Evolutionary conservation across 2,888 invertebrate genomes (phyloP).

Genomic region (Linyphia triangularis): DNA sequence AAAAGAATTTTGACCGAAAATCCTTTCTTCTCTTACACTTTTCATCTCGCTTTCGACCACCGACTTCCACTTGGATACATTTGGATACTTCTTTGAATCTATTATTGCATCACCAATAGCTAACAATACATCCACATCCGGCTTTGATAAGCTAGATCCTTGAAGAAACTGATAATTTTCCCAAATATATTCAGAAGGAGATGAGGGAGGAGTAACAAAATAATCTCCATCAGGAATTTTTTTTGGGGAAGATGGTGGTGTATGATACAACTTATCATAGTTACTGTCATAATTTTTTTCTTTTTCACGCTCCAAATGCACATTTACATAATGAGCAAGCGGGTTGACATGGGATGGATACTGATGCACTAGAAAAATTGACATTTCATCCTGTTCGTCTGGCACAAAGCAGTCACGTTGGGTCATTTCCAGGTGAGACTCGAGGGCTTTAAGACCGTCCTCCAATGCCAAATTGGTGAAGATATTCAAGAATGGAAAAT

Average conservation of each 20-base stretch:
- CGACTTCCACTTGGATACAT: constrained; percentile 3
- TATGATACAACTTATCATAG: neutral
- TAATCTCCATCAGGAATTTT: neutral
- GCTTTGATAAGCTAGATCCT: neutral
- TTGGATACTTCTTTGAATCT: neutral
- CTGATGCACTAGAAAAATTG: neutral
- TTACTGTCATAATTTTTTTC: neutral
- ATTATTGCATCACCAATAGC: neutral
- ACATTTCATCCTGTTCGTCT: neutral
- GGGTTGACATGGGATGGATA: constrained; percentile 24
- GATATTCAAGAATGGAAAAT: constrained; percentile 93
- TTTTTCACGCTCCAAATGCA: neutral
- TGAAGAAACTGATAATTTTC: neutral
- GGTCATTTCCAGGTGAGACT: constrained; percentile 85
- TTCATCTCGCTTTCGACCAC: neutral
- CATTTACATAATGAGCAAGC: neutral
- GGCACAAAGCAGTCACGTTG: neutral
- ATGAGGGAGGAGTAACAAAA: constrained; percentile 12
- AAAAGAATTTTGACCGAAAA: neutral
- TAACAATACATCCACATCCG: neutral
- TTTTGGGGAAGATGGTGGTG: constrained; percentile 8
- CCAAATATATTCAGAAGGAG: neutral
- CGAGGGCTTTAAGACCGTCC: constrained; percentile 87
- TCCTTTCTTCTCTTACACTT: neutral
- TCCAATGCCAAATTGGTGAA: constrained; percentile 88